A percentile compares a stretch with the other conserved stretches of the same genome.
Evolutionary conservation across 2,888 invertebrate species (phyloP).

Genomic region (Sphecodes monilicornis): DNA sequence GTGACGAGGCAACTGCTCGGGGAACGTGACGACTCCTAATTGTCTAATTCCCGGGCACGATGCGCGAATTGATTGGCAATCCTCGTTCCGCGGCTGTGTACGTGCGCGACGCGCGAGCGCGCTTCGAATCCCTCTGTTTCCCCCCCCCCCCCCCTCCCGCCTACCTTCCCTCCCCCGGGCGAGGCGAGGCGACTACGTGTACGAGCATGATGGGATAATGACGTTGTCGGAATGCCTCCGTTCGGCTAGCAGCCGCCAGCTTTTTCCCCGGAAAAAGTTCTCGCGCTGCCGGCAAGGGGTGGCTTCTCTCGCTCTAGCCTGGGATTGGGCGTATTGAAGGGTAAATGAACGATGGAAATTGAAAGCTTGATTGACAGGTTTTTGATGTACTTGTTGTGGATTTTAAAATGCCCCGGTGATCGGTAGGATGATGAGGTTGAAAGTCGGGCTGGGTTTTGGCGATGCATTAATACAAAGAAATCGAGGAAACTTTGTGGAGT

Average conservation of each 20-base stretch:
- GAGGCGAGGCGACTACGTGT: neutral
- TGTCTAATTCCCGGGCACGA: conserved; percentile 84
- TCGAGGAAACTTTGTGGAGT: neutral
- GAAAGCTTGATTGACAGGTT: conserved; percentile 52
- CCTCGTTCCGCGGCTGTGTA: conserved; percentile 45
- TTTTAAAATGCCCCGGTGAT: conserved; percentile 20
- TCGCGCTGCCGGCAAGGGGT: neutral
- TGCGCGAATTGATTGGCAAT: conserved; percentile 82
- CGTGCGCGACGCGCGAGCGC: conserved; percentile 4
- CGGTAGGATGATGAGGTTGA: neutral
- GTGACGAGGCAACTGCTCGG: conserved; percentile 67
- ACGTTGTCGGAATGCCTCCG: conserved; percentile 21
- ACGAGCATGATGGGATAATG: conserved; percentile 42
- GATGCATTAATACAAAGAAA: neutral
- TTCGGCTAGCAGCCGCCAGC: neutral
- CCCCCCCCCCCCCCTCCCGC: neutral
- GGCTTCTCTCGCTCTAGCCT: neutral
- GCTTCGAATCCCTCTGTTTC: conserved; percentile 11
- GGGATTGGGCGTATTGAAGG: conserved; percentile 9
- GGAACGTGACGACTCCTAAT: conserved; percentile 84
- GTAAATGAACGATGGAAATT: conserved; percentile 53
- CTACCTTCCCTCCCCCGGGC: neutral
- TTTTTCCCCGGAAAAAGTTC: conserved; percentile 3
- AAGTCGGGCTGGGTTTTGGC: too few species aligned
- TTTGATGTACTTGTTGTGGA: conserved; percentile 36